A percentile compares a stretch with the other conserved stretches of the same genome.
Evolutionary conservation across 2,888 invertebrate species (phyloP).

Genomic region (Odontothrips loti): DNA sequence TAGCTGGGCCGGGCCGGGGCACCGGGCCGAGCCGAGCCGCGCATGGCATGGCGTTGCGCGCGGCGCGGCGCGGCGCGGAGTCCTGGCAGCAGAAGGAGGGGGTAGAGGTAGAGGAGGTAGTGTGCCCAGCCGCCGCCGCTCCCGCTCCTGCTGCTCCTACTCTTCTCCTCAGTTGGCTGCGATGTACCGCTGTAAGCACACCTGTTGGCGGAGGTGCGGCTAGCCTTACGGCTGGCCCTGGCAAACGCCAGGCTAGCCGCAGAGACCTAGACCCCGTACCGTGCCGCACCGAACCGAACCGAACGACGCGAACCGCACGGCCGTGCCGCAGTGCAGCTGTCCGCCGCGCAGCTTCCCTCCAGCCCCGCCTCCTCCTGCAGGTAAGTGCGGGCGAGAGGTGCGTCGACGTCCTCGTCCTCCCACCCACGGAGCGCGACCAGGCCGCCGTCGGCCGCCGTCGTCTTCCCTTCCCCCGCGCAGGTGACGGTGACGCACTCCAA

Average conservation of each 20-base stretch:
- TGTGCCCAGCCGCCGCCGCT: not conserved
- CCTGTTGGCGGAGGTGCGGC: conserved; percentile 14
- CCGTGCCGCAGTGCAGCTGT: not conserved
- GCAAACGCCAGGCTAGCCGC: not conserved
- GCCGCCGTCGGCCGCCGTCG: not conserved
- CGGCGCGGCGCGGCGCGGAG: not conserved
- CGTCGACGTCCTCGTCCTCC: not conserved
- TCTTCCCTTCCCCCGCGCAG: too few species aligned
- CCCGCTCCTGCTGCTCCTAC: not conserved
- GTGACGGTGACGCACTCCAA: not conserved
- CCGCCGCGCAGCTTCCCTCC: not conserved
- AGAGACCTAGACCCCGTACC: not conserved
- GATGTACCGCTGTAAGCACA: conserved; percentile 22
- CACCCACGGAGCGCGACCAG: not conserved
- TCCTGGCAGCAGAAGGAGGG: too few species aligned
- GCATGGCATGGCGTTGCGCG: not conserved
- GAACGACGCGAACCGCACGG: not conserved
- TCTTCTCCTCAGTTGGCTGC: not conserved
- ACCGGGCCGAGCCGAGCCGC: not conserved
- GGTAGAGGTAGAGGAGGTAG: too few species aligned
- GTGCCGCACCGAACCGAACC: not conserved
- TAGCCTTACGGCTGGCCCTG: not conserved
- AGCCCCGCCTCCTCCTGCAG: not conserved
- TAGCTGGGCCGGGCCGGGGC: not conserved
- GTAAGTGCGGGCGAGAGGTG: not conserved